These are phyloP conservation scores for Troides aeacus DNA, from an alignment of 2,888 invertebrate species.

Conservation along the genomic window DNA sequence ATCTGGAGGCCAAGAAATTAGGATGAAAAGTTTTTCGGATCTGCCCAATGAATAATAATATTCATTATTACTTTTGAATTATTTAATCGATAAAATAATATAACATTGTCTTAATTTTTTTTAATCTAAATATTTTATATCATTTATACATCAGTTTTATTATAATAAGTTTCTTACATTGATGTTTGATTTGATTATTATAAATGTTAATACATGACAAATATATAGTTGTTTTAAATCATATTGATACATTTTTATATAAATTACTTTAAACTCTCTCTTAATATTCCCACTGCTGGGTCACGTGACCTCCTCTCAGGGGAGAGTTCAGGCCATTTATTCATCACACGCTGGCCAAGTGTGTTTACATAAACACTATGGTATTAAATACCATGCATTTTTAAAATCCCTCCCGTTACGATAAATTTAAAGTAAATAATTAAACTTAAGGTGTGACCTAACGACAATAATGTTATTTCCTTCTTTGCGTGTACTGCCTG, in stretches of 20 bases:
- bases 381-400: slow-evolving; percentile 21
- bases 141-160: background rate
- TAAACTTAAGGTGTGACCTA: slow-evolving; percentile 31
- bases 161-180: background rate
- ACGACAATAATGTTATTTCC: slow-evolving; percentile 44
- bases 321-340: too few relatives aligned
- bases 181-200: background rate
- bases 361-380: slow-evolving; percentile 7
- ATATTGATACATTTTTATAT: slow-evolving; percentile 10
- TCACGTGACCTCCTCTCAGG: too few relatives aligned
- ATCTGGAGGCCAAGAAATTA: too few relatives aligned
- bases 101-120: too few relatives aligned
- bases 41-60: too few relatives aligned
- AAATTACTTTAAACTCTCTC: background rate
- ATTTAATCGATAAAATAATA: too few relatives aligned
- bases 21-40: too few relatives aligned
- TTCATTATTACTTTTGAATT: too few relatives aligned
- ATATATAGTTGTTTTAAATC: slow-evolving; percentile 5
- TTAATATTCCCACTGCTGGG: too few relatives aligned
- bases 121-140: background rate
- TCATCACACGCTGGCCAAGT: too few relatives aligned
- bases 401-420: slow-evolving; percentile 43
- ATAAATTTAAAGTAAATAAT: slow-evolving; percentile 32
- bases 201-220: background rate
- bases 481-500: slow-evolving; percentile 39